A percentile compares a stretch with the other conserved stretches of the same genome.
Evolutionary conservation across 2,888 invertebrate species (phyloP).

Genomic region (Leptinotarsa tumamoca): DNA sequence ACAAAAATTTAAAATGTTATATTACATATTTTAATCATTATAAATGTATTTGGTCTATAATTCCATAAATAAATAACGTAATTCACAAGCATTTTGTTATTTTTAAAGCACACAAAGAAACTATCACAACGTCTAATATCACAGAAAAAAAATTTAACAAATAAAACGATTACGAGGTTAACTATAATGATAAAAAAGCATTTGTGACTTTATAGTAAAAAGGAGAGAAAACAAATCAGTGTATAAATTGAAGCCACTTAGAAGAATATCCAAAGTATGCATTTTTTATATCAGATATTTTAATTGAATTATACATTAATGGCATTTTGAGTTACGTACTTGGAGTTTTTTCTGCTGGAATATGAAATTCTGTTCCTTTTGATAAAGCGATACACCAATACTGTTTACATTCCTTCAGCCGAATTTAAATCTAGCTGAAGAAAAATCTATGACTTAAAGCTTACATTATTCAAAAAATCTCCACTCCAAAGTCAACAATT

Average conservation of each 20-base stretch:
- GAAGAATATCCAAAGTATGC: too few species aligned
- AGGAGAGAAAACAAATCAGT: not conserved
- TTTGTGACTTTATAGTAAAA: slow-evolving; percentile 8
- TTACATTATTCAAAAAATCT: too few species aligned
- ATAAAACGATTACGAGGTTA: not conserved
- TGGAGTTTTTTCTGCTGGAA: too few species aligned
- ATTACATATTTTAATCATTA: slow-evolving; percentile 49
- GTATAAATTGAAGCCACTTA: too few species aligned
- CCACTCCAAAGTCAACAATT: not conserved
- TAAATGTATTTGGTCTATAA: slow-evolving; percentile 50
- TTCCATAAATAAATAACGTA: slow-evolving; percentile 46
- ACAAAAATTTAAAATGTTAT: slow-evolving; percentile 57
- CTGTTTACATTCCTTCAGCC: too few species aligned
- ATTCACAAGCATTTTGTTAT: slow-evolving; percentile 22
- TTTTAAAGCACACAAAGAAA: slow-evolving; percentile 33
- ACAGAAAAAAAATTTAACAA: slow-evolving; percentile 38
- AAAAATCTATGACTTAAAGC: too few species aligned
- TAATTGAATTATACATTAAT: too few species aligned
- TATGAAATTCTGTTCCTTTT: too few species aligned
- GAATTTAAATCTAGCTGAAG: too few species aligned
- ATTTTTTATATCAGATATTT: too few species aligned
- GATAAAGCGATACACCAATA: too few species aligned
- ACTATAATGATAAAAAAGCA: not conserved
- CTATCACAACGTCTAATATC: slow-evolving; percentile 43
- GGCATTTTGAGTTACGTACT: too few species aligned